Conservation (phyloP, 2,888 invertebrate species). For the Branchellion lobata region DNA sequence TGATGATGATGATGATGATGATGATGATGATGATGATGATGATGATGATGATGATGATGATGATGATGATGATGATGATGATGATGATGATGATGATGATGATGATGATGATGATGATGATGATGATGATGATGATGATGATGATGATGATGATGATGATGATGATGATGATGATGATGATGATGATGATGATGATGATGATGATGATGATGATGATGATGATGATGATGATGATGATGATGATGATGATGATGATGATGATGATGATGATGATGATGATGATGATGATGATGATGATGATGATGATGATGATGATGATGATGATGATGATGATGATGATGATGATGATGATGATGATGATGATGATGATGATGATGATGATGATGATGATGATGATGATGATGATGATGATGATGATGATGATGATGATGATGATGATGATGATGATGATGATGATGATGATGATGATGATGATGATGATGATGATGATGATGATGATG, state of each 20-base stretch:
- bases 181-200: background rate
- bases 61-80: conserved; percentile 7
- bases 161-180: background rate
- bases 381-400: conserved; percentile 27
- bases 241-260: background rate
- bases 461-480: background rate
- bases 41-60: conserved; percentile 11
- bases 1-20: conserved; percentile 21
- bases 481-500: background rate
- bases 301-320: background rate
- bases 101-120: conserved; percentile 33
- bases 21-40: conserved; percentile 26
- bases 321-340: background rate
- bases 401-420: background rate
- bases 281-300: conserved; percentile 1
- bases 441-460: background rate
- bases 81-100: conserved; percentile 14
- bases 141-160: conserved; percentile 41
- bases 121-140: conserved; percentile 40
- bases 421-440: background rate
- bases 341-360: conserved; percentile 23
- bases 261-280: background rate
- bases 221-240: conserved; percentile 8
- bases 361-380: conserved; percentile 1
- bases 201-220: background rate